phyloP scores from a whole-genome alignment of 1,140 invertebrate genomes.

The Scaptomyza hsui region DNA sequence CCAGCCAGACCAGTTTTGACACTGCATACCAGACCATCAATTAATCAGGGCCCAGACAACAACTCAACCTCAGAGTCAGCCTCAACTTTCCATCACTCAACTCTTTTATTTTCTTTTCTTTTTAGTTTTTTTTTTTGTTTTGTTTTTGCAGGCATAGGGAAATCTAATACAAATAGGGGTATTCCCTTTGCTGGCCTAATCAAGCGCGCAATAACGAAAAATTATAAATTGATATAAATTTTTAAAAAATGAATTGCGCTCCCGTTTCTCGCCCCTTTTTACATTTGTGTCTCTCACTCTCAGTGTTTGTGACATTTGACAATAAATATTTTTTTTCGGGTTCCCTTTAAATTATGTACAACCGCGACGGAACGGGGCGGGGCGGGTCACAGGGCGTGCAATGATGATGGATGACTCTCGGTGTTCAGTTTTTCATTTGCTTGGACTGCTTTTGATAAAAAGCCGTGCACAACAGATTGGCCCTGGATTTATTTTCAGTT shows the following conservation, averaged over 20 bases:
- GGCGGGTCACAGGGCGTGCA: constrained; percentile 49
- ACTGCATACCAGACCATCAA: constrained; percentile 26
- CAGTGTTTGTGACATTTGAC: constrained; percentile 74
- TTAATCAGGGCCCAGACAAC: constrained; percentile 47
- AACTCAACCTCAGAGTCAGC: constrained; percentile 28
- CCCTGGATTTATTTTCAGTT: constrained; percentile 61
- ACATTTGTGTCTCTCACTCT: constrained; percentile 5
- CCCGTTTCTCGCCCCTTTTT: constrained; percentile 13
- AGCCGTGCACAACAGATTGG: constrained; percentile 52
- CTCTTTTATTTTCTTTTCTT: constrained; percentile 42
- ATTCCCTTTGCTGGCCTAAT: constrained; percentile 58
- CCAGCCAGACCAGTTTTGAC: constrained; percentile 1
- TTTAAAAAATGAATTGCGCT: constrained; percentile 71
- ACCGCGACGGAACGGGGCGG: constrained; percentile 14
- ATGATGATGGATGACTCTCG: constrained; percentile 74
- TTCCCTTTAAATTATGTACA: constrained; percentile 57
- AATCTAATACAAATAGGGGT: constrained; percentile 53
- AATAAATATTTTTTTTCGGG: constrained; percentile 64
- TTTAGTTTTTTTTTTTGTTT: neutral
- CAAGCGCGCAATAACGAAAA: constrained; percentile 67
- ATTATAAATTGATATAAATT: constrained; percentile 81
- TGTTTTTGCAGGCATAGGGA: constrained; percentile 25
- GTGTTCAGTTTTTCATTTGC: constrained; percentile 70
- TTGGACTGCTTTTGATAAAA: constrained; percentile 49
- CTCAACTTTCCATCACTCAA: constrained; percentile 43